Base-by-base conservation (phyloP, 2,888 invertebrate species). In the Diarsia mendica region DNA sequence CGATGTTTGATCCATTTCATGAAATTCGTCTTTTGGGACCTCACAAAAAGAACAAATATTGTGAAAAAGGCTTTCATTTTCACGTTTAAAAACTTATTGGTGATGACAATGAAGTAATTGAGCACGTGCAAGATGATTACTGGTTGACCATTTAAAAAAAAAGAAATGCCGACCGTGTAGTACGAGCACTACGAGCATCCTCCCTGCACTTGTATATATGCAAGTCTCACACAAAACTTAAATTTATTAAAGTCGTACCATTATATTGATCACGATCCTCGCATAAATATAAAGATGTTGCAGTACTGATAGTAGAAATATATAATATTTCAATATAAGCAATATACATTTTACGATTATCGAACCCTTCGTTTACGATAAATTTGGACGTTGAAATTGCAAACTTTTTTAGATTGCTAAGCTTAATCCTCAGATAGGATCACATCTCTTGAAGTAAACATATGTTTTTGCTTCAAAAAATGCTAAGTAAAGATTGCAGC, bases 361-460 rank as follows among this genome's bases (percentile, higher is more conserved):
- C 20, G 71, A 55, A 3, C 28, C 9, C n/a, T 63, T 48, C 39
- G 48, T 58, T 79, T 66, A 69, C 63, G 51, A 79, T 69, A 39
- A 64, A 64, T 53, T 60, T 67, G 10, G 11, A 51, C 49, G 53
- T 51, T 67, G 49, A 44, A 66, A 77, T 55, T 58, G 51, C 20
- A 46, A 64, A 53, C 33, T 60, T 72, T 72, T 83, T 69, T 64
- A 69, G 61, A 79, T 72, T 55, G 20, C 66, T n/a, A 55, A 79
- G 23, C 33, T 28, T 72, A 72, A 80, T 67, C 53, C 55, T 28
- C 20, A 60, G 58, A 79, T 79, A 55, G n/a, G 49, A 69, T 84
- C n/a, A 65, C 61, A 75, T 66, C 15, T 72, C 60, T 61, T 33
- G 13, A 72, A 72, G 73, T 20, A 72, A 66, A 74, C 44, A 68